Evolutionary conservation across 2,113 vertebrate genomes (phyloP), one percentile per base, ranked within the genome.

Genomic region (Rutilus rutilus): DNA sequence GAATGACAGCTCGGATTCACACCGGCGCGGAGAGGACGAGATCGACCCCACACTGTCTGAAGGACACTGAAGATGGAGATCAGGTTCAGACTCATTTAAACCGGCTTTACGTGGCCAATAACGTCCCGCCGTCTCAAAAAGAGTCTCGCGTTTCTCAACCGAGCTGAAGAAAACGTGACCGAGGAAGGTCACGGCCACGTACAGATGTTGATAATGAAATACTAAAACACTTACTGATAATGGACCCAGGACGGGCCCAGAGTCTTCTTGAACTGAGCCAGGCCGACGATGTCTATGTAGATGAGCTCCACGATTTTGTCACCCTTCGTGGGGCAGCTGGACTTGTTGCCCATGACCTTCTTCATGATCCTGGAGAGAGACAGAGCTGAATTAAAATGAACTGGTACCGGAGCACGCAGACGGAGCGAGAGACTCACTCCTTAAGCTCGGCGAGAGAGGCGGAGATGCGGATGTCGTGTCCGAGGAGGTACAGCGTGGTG

Each of bases 231-330:
- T 97, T 93, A 99, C 98, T 99, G 98, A 93, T 99, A 99, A 93
- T 99, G 98, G 76, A 99, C 98, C 98, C 98, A 99, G 5, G 98
- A 98, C 0, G 98, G 98, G 23, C 98, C 98, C 65, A 99, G 95
- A 0, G 97, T 99, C 95, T 99, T 99, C 94, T 99, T 99, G 91
- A 99, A 99, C 89, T 99, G 98, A 73, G 97, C 96, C 1, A 99
- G 97, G 76, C 98, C 98, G 78, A 99, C 98, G 0, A 99, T 99
- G 89, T 99, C 98, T 27, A 99, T 99, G 92, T 99, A 99, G 91
- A 99, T 99, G 74, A 99, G 97, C 90, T 99, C 97, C 19, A 99
- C 98, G 4, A 99, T 95, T 92, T 97, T 98, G 90, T 99, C 98
- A 0, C 98, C 98, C 88, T 97, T 96, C 1, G 97, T 98, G 0